These are phyloP conservation scores for Sphenodon punctatus DNA, from an alignment of 2,797 vertebrate species.

Conservation along the genomic window DNA sequence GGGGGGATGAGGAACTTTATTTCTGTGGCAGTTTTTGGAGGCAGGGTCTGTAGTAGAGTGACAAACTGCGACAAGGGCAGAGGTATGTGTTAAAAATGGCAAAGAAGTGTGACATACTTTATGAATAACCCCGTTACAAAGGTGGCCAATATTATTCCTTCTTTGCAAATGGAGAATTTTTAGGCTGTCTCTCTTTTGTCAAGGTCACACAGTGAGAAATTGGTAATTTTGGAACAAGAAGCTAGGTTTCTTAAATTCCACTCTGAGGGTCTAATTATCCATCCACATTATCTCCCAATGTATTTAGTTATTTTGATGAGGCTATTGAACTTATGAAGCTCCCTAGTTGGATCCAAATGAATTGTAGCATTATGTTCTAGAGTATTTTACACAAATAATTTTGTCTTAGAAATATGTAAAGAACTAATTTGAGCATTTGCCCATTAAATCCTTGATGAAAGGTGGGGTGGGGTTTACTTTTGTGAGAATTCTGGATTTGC, in stretches of 20 bases:
- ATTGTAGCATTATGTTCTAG: background rate
- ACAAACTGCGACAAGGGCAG: too few relatives aligned
- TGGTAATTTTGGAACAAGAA: background rate
- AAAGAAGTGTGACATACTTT: too few relatives aligned
- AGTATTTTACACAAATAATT: background rate
- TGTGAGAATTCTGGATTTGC: background rate
- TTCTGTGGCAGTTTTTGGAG: too few relatives aligned
- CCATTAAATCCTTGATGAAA: background rate
- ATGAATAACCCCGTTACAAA: too few relatives aligned
- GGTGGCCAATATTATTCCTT: too few relatives aligned
- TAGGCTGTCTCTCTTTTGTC: background rate
- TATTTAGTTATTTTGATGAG: slow-evolving; percentile 2
- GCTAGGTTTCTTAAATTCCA: slow-evolving; percentile 9
- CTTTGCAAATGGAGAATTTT: too few relatives aligned
- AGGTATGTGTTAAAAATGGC: too few relatives aligned
- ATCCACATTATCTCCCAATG: background rate
- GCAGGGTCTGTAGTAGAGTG: too few relatives aligned
- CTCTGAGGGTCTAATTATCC: background rate
- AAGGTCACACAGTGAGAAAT: background rate
- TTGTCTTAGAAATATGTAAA: background rate
- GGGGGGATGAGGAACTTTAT: too few relatives aligned
- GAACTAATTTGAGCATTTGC: fast-evolving
- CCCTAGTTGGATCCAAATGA: background rate
- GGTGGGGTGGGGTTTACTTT: background rate
- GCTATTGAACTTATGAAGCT: background rate